These are phyloP conservation scores for Paradoxurus hermaphroditus DNA, from an alignment of 2,113 vertebrate species.

Conservation along the genomic window DNA sequence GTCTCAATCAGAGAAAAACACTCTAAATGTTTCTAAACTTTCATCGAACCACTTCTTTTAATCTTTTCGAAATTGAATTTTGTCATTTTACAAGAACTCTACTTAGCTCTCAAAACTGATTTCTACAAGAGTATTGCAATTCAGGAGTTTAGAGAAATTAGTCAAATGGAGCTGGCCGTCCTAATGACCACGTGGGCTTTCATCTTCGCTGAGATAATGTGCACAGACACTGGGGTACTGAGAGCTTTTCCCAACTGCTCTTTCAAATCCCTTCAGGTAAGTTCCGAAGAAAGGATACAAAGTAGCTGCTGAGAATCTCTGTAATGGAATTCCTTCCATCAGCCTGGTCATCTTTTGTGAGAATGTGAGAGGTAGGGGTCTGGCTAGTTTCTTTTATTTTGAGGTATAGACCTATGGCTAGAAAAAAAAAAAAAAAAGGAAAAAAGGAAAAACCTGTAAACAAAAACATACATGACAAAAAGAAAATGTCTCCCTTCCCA, in stretches of 20 bases:
- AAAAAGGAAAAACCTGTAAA: background rate
- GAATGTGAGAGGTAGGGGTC: background rate
- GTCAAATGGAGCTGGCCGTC: background rate
- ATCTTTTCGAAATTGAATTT: slow-evolving; percentile 18
- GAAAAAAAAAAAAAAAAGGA: background rate
- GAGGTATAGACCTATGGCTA: background rate
- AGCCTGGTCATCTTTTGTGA: background rate
- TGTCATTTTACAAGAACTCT: slow-evolving; percentile 18
- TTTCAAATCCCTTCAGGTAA: background rate
- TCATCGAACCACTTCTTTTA: background rate
- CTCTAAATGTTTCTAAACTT: background rate
- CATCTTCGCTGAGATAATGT: background rate
- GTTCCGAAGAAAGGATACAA: background rate
- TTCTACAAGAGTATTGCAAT: slow-evolving; percentile 14
- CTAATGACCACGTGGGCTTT: background rate
- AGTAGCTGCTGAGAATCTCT: background rate
- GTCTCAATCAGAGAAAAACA: background rate
- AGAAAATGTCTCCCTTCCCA: background rate
- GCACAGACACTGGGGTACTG: background rate
- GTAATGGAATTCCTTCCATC: background rate
- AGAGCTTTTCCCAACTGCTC: background rate
- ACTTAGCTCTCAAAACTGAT: background rate
- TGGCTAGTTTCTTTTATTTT: background rate
- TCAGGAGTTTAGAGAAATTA: background rate
- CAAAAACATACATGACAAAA: background rate